phyloP scores from a whole-genome alignment of 1,140 invertebrate genomes.

The Watersipora subatra region DNA sequence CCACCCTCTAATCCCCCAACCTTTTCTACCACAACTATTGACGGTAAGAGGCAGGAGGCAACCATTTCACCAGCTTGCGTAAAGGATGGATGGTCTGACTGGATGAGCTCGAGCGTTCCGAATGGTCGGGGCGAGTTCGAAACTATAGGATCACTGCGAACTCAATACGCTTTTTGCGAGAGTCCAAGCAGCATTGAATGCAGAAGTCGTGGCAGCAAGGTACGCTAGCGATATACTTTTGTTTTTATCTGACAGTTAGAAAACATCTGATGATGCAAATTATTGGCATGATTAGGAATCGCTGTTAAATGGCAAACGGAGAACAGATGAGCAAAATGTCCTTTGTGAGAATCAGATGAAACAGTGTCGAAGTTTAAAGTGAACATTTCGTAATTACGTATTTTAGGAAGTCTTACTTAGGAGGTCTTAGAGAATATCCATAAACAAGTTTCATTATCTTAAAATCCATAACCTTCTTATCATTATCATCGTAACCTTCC shows the following conservation, averaged over 20 bases:
- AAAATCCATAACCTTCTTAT: too few relatives aligned
- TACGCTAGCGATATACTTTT: conserved; percentile 11
- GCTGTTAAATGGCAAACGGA: too few relatives aligned
- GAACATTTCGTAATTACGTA: too few relatives aligned
- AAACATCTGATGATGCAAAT: conserved; percentile 15
- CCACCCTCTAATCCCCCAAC: too few relatives aligned
- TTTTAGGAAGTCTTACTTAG: too few relatives aligned
- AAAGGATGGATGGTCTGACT: conserved; percentile 10
- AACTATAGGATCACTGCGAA: background rate
- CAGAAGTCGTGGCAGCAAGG: conserved; percentile 16
- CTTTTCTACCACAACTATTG: too few relatives aligned
- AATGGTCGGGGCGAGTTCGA: background rate
- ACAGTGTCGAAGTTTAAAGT: conserved; percentile 11
- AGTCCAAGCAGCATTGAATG: conserved; percentile 20
- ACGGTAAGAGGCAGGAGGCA: too few relatives aligned
- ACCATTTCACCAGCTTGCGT: background rate
- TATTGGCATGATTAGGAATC: too few relatives aligned
- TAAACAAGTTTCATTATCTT: too few relatives aligned
- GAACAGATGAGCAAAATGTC: too few relatives aligned
- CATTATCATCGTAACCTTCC: too few relatives aligned
- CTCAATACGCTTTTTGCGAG: background rate
- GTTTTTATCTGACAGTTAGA: conserved; percentile 12
- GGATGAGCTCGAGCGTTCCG: conserved; percentile 19
- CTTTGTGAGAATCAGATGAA: conserved; percentile 13
- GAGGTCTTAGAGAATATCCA: too few relatives aligned